Base-by-base conservation (phyloP, 2,888 invertebrate species). In the Zonitis immaculata region DNA sequence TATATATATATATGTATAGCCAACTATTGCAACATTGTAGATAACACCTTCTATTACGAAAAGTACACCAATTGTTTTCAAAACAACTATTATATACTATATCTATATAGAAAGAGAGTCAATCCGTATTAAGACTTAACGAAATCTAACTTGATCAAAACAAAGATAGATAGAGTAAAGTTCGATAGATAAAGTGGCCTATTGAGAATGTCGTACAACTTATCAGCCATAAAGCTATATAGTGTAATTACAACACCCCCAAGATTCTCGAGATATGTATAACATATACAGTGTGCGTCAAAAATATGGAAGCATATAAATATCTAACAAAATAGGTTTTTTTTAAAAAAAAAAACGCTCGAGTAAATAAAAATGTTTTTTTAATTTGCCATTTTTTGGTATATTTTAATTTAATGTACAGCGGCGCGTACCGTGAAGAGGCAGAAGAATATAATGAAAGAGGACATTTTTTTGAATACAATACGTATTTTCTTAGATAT, bases 11-110 rank as follows among this genome's bases (percentile, higher is more conserved):
- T n/a, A n/a, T n/a, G n/a, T n/a, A n/a, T n/a, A n/a, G n/a, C n/a
- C n/a, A n/a, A n/a, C n/a, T n/a, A 51, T 55, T 49, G 55, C 49
- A 55, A 49, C 55, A 51, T 53, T 58, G 51, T 52, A 65, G 65
- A 65, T 65, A 65, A 65, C 63, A 59, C 60, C 52, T 53, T 55
- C 55, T 63, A 64, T 64, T 63, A 63, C 62, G 61, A 54, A 56
- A 52, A 51, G 51, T 47, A 55, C 54, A 45, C 45, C 55, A 59
- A 63, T 59, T 65, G 64, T 62, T 63, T 64, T 62, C 57, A 56
- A 59, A 64, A 62, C 63, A 63, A 60, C 62, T 63, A 61, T 64
- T 64, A 64, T 64, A 61, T 54, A 57, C n/a, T 18, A 16, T 12
- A 8, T 25, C 5, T 25, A 6, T 25, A 9, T 27, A 9, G 2